A percentile compares a stretch with the other conserved stretches of the same genome.
These are phyloP conservation scores for Leptobrachium ailaonicum DNA, from an alignment of 2,113 vertebrate species.

Conservation along the genomic window DNA sequence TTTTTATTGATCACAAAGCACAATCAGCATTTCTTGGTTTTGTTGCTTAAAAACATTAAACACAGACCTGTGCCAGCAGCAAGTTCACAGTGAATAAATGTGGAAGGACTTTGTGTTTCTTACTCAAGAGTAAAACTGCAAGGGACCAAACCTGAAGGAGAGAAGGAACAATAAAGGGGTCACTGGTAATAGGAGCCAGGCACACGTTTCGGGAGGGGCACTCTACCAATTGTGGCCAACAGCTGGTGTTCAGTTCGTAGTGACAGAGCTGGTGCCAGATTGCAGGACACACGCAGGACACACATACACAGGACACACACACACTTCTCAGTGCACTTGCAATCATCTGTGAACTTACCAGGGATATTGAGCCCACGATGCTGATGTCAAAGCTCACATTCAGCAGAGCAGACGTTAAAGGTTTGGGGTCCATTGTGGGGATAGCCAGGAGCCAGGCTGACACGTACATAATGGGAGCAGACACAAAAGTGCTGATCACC, in stretches of 20 bases:
- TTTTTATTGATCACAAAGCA: no score
- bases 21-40: no score
- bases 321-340: not conserved
- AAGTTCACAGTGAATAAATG: conserved; percentile 89
- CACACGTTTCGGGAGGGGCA: no score
- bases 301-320: no score
- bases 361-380: conserved; percentile 85
- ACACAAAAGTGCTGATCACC: conserved; percentile 96
- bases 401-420: conserved; percentile 79
- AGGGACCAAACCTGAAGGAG: conserved; percentile 87
- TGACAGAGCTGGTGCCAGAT: no score
- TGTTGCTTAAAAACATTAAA: not conserved
- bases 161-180: not conserved
- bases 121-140: conserved; percentile 83
- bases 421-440: conserved; percentile 82
- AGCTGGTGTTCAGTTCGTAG: no score
- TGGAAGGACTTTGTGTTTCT: conserved; percentile 86
- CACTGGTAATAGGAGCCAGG: no score
- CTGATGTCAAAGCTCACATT: conserved; percentile 92
- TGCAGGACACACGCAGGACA: no score
- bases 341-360: conserved; percentile 75
- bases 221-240: no score
- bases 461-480: conserved; percentile 95
- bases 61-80: conserved; percentile 87
- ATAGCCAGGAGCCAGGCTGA: conserved; percentile 93